Evolutionary conservation across 2,113 vertebrate species (phyloP), one percentile per base, ranked within the genome.

Genomic region (Gambusia holbrooki): DNA sequence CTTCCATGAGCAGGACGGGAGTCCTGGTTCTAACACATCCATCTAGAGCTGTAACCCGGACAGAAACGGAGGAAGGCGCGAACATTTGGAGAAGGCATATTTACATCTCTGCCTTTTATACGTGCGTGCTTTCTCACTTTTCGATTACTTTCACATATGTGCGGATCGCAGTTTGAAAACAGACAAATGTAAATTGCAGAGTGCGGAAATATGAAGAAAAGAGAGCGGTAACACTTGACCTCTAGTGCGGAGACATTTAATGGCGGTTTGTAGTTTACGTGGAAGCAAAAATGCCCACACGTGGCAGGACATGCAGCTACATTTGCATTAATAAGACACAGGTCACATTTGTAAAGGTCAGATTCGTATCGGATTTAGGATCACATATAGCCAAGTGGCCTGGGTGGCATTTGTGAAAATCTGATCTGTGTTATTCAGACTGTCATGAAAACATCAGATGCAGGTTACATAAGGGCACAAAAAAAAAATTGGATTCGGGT

Each of bases 311-410:
- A 29, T 19, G 17, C n/a, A 62, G 37, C 64, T 30, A 42, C 28
- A 19, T 48, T 73, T 58, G 28, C 70, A 63, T 61, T 64, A 63
- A 35, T 68, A 35, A 65, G 68, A 45, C 42, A 37, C 35, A 37
- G 35, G 35, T 35, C 2, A 28, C 66, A 54, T 69, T 30, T 64
- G 61, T 37, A 11, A 37, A 37, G 35, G 11, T 37, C 35, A 11
- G 10, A 37, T 37, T 35, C 8, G 9, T 35, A 35, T 35, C 35
- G 0, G 35, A 35, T 35, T 35, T 35, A 35, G 35, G 35, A 35
- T 9, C 35, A 35, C 8, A 35, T 35, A 10, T 37, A 37, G 35
- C 10, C 35, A 11, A 37, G 35, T 37, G 9, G 10, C 35, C 35
- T 37, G 35, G 35, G 1, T 37, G 35, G 35, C 35, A 37, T 37